phyloP scores from a whole-genome alignment of 2,888 invertebrate species.

The Acholoe squamosa region DNA sequence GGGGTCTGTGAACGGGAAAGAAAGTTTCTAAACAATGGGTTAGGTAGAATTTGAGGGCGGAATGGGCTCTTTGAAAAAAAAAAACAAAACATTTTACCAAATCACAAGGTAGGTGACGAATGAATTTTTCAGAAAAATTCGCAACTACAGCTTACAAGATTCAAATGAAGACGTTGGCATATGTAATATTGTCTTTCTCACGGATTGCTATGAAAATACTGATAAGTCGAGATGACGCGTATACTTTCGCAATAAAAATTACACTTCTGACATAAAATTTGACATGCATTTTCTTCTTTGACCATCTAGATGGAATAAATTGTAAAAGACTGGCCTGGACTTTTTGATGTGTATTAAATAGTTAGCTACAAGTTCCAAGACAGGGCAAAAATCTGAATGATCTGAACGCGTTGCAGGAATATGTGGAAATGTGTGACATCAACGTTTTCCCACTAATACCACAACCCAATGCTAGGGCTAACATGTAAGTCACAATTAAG shows the following conservation, averaged over 20 bases:
- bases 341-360: not conserved
- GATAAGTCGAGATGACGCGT: not conserved
- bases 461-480: not conserved
- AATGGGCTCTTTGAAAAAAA: not conserved
- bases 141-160: not conserved
- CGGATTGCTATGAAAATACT: not conserved
- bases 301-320: not conserved
- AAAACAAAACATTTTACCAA: too few species aligned
- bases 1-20: conserved; percentile 63
- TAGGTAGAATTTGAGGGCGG: conserved; percentile 54
- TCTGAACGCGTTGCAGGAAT: not conserved
- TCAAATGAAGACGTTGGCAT: conserved; percentile 39
- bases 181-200: conserved; percentile 31
- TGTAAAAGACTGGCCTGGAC: not conserved
- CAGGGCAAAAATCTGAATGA: not conserved
- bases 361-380: not conserved
- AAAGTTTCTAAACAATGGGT: conserved; percentile 61
- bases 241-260: not conserved
- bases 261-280: conserved; percentile 38
- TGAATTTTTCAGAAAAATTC: not conserved
- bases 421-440: conserved; percentile 5
- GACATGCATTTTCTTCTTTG: conserved; percentile 50
- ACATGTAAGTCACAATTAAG: not conserved
- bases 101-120: conserved; percentile 27
- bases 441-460: not conserved